Percentiles rank a stretch among this genome's conserved stretches.
phyloP scores from a whole-genome alignment of 2,888 invertebrate species.

The Drosophila putrida region DNA sequence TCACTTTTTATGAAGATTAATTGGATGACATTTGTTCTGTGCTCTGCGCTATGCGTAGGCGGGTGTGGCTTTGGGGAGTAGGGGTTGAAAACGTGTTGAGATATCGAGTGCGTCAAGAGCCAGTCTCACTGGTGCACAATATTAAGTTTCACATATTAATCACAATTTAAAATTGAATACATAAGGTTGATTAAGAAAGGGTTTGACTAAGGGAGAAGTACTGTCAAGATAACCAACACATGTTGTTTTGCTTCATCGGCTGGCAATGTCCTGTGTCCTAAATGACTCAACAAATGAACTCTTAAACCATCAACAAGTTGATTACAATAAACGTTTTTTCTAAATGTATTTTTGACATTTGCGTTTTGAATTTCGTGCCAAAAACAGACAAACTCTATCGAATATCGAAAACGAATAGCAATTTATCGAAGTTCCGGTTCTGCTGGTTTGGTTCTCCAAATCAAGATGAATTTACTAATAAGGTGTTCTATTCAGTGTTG shows the following conservation, averaged over 20 bases:
- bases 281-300: background rate
- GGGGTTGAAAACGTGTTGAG: conserved; percentile 18
- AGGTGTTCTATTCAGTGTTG: too few species aligned
- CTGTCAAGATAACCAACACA: conserved; percentile 7
- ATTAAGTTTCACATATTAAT: conserved; percentile 74
- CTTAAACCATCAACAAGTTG: background rate
- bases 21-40: conserved; percentile 70
- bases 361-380: conserved; percentile 23
- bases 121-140: conserved; percentile 51
- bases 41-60: conserved; percentile 38
- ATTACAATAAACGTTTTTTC: background rate
- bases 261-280: background rate
- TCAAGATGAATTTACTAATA: too few species aligned
- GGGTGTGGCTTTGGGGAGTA: background rate
- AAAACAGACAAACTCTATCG: background rate
- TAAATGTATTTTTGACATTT: background rate
- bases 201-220: background rate
- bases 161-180: conserved; percentile 74
- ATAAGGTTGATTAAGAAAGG: conserved; percentile 65
- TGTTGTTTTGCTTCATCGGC: background rate
- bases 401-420: background rate
- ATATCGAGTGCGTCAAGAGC: conserved; percentile 46
- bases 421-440: conserved; percentile 9
- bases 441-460: too few species aligned
- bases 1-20: conserved; percentile 78